phyloP scores from a whole-genome alignment of 2,113 vertebrate species.

The Leptosomus discolor region DNA sequence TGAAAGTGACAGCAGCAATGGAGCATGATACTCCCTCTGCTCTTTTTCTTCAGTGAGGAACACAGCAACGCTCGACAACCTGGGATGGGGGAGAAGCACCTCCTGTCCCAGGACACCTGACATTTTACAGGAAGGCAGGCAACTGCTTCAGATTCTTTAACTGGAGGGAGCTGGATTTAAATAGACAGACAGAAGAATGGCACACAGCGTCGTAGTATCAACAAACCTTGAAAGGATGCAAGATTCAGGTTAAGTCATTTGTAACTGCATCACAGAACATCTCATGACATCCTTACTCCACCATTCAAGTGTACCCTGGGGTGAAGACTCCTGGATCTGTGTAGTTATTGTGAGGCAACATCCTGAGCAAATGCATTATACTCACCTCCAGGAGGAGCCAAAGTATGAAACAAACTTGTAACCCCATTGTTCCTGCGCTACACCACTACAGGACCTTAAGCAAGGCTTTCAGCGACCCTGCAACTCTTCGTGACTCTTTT shows the following conservation, averaged over 20 bases:
- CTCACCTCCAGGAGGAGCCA: slow-evolving; percentile 24
- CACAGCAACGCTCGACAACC: background rate
- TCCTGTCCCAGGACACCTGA: background rate
- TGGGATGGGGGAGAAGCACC: background rate
- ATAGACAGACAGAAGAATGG: background rate
- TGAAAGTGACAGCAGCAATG: background rate
- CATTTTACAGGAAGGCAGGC: background rate
- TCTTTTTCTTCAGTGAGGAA: background rate
- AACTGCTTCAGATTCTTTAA: background rate
- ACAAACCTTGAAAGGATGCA: background rate
- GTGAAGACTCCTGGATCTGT: background rate
- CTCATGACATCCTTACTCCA: background rate
- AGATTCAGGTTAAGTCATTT: background rate
- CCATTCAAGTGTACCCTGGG: accelerated
- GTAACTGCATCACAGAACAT: background rate
- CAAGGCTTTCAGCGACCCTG: background rate
- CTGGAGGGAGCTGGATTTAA: background rate
- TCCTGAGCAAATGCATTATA: background rate
- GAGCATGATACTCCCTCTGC: background rate
- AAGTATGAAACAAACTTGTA: background rate
- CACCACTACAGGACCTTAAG: background rate
- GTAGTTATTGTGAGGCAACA: background rate
- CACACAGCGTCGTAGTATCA: accelerated
- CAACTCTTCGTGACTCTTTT: background rate
- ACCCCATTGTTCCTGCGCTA: background rate